Percentiles rank a stretch among this genome's conserved stretches.
Conservation (phyloP, 1,140 invertebrate genomes). For the Pogonognathellus flavescens region DNA sequence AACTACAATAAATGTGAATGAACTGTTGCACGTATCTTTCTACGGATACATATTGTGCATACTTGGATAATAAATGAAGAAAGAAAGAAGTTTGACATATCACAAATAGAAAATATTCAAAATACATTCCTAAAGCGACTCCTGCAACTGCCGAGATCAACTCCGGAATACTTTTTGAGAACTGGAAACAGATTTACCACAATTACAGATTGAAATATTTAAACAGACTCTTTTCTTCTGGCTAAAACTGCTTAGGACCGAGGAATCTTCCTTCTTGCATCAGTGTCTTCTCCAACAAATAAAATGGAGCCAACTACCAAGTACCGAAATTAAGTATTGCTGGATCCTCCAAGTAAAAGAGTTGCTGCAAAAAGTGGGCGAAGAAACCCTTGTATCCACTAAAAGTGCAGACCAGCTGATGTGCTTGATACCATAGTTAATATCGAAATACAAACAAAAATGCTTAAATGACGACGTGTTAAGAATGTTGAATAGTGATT, state of each 20-base stretch:
- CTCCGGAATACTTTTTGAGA: background rate
- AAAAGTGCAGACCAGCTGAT: background rate
- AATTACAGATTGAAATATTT: background rate
- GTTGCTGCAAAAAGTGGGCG: background rate
- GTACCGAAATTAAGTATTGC: background rate
- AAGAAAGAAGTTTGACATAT: no score
- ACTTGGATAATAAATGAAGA: no score
- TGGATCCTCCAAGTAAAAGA: slow-evolving; percentile 1
- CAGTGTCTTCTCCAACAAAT: background rate
- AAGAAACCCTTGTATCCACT: background rate
- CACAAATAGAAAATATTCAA: background rate
- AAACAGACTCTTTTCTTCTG: background rate
- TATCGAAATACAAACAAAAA: background rate
- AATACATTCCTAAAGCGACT: background rate
- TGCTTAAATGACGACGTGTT: background rate
- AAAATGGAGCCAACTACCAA: background rate
- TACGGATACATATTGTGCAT: no score
- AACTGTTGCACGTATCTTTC: no score
- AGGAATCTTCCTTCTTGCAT: background rate
- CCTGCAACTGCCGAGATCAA: background rate
- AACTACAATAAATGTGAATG: no score
- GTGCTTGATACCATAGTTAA: background rate
- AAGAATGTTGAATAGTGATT: background rate
- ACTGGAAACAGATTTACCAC: background rate
- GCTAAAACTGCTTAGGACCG: background rate